phyloP scores from a whole-genome alignment of 2,113 vertebrate species.

The Trichechus manatus region DNA sequence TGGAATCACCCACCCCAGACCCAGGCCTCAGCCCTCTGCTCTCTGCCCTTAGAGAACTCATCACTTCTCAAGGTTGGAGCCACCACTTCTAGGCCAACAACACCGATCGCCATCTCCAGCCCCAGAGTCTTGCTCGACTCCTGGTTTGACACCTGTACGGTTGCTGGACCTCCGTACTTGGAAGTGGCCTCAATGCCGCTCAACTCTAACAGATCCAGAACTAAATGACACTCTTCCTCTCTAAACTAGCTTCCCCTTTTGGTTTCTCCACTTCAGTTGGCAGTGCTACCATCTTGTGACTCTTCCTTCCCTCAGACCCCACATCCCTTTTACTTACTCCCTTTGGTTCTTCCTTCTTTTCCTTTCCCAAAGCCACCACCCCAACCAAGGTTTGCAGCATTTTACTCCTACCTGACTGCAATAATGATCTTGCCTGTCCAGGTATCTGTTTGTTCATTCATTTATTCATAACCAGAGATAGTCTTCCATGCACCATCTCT shows the following conservation, averaged over 20 bases:
- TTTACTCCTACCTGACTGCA: background rate
- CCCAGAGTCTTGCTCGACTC: background rate
- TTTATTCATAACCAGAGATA: background rate
- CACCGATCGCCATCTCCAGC: background rate
- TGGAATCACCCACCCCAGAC: background rate
- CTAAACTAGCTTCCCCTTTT: slow-evolving; percentile 63
- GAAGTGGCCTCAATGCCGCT: background rate
- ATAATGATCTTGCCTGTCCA: background rate
- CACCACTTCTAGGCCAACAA: background rate
- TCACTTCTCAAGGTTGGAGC: background rate
- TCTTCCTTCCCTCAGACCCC: slow-evolving; percentile 20
- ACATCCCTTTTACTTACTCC: slow-evolving; percentile 48
- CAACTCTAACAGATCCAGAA: background rate
- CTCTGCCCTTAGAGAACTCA: background rate
- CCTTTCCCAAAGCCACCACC: slow-evolving; percentile 40
- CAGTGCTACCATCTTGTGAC: background rate
- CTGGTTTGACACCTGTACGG: background rate
- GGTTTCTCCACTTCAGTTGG: slow-evolving; percentile 15
- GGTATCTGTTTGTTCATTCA: background rate
- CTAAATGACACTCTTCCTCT: background rate
- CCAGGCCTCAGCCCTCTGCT: background rate
- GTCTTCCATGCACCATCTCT: background rate
- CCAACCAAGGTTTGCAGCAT: background rate
- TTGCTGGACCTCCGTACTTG: background rate
- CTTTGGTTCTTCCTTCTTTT: slow-evolving; percentile 56